phyloP scores from a whole-genome alignment of 1,140 invertebrate species.

The Pogonognathellus flavescens region DNA sequence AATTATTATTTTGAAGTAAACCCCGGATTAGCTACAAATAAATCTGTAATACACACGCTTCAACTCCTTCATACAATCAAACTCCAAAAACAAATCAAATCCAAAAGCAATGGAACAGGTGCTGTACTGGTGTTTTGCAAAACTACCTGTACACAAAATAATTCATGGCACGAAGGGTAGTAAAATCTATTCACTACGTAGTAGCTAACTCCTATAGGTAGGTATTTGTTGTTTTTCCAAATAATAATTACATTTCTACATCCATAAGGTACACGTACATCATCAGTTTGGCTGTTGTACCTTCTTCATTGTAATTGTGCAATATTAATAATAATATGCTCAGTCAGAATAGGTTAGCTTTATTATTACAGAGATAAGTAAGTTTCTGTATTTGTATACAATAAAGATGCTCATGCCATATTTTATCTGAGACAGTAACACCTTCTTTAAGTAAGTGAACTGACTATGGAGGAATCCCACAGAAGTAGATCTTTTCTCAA shows the following conservation, averaged over 20 bases:
- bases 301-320: not conserved
- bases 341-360: not conserved
- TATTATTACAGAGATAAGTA: too few species aligned
- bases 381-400: not conserved
- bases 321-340: not conserved
- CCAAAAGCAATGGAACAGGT: not conserved
- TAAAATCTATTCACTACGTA: not conserved
- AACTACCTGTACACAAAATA: not conserved
- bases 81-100: too few species aligned
- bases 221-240: not conserved
- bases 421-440: not conserved
- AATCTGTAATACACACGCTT: not conserved
- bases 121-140: slow-evolving; percentile 7
- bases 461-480: not conserved
- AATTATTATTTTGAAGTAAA: not conserved
- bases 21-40: not conserved
- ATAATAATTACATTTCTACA: not conserved
- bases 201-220: not conserved
- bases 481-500: not conserved
- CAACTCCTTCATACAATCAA: too few species aligned
- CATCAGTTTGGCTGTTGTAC: not conserved
- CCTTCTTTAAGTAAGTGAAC: not conserved
- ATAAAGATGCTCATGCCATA: not conserved
- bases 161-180: not conserved
- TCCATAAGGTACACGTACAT: not conserved